A percentile compares a stretch with the other conserved stretches of the same genome.
Evolutionary conservation across 2,113 vertebrate genomes (phyloP).

Genomic region (Phalacrocorax brasilianus): DNA sequence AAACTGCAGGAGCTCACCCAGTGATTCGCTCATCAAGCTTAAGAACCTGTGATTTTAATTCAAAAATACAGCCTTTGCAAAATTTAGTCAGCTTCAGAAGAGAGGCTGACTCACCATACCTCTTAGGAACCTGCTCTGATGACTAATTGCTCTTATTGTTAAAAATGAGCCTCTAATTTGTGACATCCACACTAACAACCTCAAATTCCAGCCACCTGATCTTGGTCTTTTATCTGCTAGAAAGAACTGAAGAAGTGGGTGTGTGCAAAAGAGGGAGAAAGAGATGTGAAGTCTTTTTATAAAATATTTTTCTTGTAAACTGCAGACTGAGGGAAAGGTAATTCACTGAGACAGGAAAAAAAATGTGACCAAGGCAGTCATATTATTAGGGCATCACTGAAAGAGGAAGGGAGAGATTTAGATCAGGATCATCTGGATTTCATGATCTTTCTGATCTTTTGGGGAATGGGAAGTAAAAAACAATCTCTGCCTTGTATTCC

Average conservation of each 20-base stretch:
- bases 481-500: background rate
- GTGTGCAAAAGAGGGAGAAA: background rate
- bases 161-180: conserved; percentile 48
- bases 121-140: conserved; percentile 25
- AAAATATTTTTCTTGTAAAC: background rate
- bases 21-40: background rate
- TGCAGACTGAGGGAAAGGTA: background rate
- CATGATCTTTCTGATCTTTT: background rate
- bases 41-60: background rate
- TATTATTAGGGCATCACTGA: background rate
- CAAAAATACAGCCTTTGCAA: background rate
- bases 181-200: conserved; percentile 27
- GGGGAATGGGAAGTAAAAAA: background rate
- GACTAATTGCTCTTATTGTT: conserved; percentile 51
- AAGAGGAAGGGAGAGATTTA: background rate
- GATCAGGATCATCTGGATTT: background rate
- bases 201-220: conserved; percentile 19
- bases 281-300: background rate
- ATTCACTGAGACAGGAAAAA: background rate
- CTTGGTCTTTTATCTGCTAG: background rate
- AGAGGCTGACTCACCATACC: conserved; percentile 37
- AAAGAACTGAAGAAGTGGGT: background rate
- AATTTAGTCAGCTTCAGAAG: background rate
- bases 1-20: background rate
- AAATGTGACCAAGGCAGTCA: background rate